phyloP scores from a whole-genome alignment of 2,113 vertebrate species.

The Lontra canadensis region DNA sequence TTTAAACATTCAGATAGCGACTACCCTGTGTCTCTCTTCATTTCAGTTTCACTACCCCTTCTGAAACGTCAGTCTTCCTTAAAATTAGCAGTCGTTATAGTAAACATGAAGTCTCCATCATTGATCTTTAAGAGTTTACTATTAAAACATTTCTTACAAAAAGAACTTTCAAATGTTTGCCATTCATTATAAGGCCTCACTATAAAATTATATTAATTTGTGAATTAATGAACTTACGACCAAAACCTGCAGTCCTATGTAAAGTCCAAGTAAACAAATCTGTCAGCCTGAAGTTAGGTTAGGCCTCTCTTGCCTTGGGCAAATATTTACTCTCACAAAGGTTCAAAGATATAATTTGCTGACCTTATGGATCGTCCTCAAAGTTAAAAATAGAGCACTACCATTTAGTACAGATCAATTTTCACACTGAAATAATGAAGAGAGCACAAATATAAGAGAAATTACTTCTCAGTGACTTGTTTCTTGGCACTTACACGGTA shows the following conservation, averaged over 20 bases:
- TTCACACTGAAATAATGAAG: background rate
- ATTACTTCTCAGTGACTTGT: background rate
- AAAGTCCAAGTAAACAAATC: background rate
- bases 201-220: slow-evolving; percentile 21
- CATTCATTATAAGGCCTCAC: background rate
- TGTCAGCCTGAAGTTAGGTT: background rate
- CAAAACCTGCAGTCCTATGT: background rate
- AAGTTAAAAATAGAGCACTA: background rate
- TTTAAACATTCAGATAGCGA: slow-evolving; percentile 18
- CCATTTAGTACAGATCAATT: background rate
- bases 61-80: background rate
- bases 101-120: background rate
- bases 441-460: background rate
- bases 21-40: background rate
- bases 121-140: background rate
- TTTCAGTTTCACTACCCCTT: slow-evolving; percentile 46
- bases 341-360: background rate
- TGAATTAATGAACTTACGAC: background rate
- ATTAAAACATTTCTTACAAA: background rate
- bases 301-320: background rate
- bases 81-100: background rate
- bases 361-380: slow-evolving; percentile 30
- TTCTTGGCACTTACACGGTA: slow-evolving; percentile 21
- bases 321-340: slow-evolving; percentile 42
- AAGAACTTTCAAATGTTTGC: background rate